A percentile compares a stretch with the other conserved stretches of the same genome.
phyloP scores from a whole-genome alignment of 2,113 vertebrate genomes.

The Aegypius monachus region DNA sequence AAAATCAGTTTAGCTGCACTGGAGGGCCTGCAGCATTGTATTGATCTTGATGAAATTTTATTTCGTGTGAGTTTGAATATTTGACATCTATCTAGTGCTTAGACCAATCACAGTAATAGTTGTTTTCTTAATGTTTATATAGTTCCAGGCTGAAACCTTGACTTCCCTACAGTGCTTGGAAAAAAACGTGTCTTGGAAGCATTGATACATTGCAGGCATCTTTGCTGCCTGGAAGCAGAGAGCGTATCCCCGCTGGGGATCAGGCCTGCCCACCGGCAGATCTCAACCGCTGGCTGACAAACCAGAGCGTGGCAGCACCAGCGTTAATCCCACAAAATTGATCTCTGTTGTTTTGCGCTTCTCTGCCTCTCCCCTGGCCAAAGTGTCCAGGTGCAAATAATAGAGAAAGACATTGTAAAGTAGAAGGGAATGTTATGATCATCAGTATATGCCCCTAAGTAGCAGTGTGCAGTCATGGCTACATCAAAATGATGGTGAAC shows the following conservation, averaged over 20 bases:
- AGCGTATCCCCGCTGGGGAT: neutral
- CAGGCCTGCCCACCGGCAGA: neutral
- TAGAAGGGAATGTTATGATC: neutral
- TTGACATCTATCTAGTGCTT: neutral
- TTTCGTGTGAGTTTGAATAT: neutral
- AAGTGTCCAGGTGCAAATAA: neutral
- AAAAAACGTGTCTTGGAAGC: neutral
- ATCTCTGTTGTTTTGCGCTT: neutral
- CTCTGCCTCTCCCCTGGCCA: neutral
- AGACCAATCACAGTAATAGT: neutral
- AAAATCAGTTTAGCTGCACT: neutral
- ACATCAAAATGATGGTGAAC: neutral
- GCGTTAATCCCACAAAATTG: neutral
- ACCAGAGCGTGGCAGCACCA: accelerated
- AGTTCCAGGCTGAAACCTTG: neutral
- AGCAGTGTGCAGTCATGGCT: neutral
- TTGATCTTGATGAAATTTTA: neutral
- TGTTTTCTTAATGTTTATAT: neutral
- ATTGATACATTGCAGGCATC: neutral
- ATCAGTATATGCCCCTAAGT: neutral
- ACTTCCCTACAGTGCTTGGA: neutral
- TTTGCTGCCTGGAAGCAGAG: neutral
- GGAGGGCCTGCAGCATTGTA: neutral
- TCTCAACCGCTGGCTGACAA: accelerated
- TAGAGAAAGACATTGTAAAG: neutral